Evolutionary conservation across 2,113 vertebrate genomes (phyloP).

Genomic region (Otocyon megalotis): DNA sequence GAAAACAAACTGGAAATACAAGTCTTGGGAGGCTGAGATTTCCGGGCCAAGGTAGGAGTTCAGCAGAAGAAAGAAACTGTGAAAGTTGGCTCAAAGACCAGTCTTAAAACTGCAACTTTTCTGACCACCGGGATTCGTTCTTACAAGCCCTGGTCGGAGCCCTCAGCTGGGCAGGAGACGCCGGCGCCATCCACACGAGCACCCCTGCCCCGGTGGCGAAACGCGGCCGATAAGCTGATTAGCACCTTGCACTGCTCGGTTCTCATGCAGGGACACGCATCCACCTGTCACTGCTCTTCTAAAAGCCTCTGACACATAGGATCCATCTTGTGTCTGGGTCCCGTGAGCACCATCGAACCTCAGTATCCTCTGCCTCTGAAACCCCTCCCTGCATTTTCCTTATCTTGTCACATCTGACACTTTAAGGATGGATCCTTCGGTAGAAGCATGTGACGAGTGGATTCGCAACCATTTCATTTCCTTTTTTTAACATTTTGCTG

Average conservation of each 20-base stretch:
- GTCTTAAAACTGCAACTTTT: background rate
- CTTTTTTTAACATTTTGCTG: conserved; percentile 66
- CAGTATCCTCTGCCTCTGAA: conserved; percentile 49
- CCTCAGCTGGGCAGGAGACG: background rate
- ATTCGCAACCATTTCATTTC: conserved; percentile 45
- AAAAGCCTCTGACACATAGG: conserved; percentile 53
- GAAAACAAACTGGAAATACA: background rate
- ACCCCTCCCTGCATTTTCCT: background rate
- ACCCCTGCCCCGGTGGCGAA: background rate
- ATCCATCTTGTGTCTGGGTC: conserved; percentile 57
- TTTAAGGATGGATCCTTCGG: conserved; percentile 52
- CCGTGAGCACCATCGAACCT: conserved; percentile 39
- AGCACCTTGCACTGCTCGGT: conserved; percentile 56
- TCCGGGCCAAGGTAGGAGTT: background rate
- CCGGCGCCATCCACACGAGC: background rate
- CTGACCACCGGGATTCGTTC: background rate
- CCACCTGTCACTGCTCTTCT: background rate
- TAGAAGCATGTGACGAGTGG: conserved; percentile 47
- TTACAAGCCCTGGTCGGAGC: conserved; percentile 35
- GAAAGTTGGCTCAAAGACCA: background rate
- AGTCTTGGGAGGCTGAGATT: background rate
- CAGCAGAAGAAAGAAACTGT: background rate
- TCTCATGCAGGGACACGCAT: background rate
- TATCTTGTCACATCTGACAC: conserved; percentile 67
- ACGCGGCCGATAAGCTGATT: conserved; percentile 48